Base-by-base conservation (phyloP, 23 tunicate genomes). In the Styela clava region DNA sequence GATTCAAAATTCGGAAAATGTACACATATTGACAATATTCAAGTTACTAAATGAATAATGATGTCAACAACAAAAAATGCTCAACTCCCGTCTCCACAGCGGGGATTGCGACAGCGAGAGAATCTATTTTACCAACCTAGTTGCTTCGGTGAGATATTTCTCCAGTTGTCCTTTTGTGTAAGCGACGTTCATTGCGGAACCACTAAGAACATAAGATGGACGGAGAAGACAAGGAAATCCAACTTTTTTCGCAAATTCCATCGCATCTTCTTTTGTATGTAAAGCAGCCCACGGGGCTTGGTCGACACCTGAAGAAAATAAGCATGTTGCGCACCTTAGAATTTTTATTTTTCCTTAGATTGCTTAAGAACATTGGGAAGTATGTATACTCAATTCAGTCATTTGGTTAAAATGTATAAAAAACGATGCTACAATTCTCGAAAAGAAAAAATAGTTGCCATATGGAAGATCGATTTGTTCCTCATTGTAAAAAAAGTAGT, bases 231-330 rank as follows among this genome's bases (percentile, higher is more conserved):
- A 67, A 18, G 71, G 71, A 67, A 25, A 67, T 16, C 71, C 71
- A 67, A 67, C 71, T 18, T 1, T 67, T 29, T 67, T 29, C 19
- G 71, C 71, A 29, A 67, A 67, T 29, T 29, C 16, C 31, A 67
- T 1, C 0, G 71, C 71, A 67, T 67, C 71, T 1, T 67, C 71
- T 16, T 27, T 67, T 29, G 71, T 18, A 23, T 67, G 22, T 1
- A 67, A 29, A 67, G 71, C 71, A 25, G 71, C 71, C 71, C 71
- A 67, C 0, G 71, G 71, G 19, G 71, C 71, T 67, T 67, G 71
- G 71, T 67, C 71, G 31, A 67, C 22, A 25, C 22, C 71, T 67
- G 71, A 21, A 61, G n/a, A 21, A 61, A 21, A 61, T 61, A 23
- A 61, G 64, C 22, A 61, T 21, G 64, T 22, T 61, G n/a, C n/a